phyloP scores from a whole-genome alignment of 2,797 vertebrate genomes.

The Sebastes nivosus region DNA sequence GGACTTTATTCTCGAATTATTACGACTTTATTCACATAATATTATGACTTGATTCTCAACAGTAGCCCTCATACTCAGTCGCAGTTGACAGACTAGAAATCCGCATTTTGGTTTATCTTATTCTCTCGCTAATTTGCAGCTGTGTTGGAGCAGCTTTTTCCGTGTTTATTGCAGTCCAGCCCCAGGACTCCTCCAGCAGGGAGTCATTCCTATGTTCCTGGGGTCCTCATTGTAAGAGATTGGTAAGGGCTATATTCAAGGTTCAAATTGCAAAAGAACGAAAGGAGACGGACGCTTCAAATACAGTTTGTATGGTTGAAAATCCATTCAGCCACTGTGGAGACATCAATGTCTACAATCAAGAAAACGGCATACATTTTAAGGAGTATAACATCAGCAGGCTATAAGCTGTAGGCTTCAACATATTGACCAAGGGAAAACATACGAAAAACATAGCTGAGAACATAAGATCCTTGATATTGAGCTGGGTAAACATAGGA shows the following conservation, averaged over 20 bases:
- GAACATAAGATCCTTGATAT: background rate
- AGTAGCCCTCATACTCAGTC: no score
- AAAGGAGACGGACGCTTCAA: background rate
- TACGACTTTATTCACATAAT: no score
- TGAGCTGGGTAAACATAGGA: background rate
- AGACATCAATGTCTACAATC: background rate
- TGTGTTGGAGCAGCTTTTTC: no score
- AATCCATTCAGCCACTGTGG: background rate
- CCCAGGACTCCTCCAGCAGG: no score
- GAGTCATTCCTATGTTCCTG: background rate
- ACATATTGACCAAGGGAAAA: background rate
- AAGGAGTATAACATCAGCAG: background rate
- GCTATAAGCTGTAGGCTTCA: background rate
- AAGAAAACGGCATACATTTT: background rate
- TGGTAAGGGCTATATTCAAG: background rate
- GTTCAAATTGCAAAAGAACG: background rate
- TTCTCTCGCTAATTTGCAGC: no score
- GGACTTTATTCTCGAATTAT: no score
- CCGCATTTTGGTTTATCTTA: no score
- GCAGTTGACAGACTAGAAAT: no score
- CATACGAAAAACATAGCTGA: background rate
- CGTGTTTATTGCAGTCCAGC: no score
- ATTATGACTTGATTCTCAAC: no score
- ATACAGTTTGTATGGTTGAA: background rate
- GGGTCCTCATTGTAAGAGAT: background rate